Percentiles rank a stretch among this genome's conserved stretches.
phyloP scores from a whole-genome alignment of 1,140 invertebrate genomes.

The Aphelinus certus region DNA sequence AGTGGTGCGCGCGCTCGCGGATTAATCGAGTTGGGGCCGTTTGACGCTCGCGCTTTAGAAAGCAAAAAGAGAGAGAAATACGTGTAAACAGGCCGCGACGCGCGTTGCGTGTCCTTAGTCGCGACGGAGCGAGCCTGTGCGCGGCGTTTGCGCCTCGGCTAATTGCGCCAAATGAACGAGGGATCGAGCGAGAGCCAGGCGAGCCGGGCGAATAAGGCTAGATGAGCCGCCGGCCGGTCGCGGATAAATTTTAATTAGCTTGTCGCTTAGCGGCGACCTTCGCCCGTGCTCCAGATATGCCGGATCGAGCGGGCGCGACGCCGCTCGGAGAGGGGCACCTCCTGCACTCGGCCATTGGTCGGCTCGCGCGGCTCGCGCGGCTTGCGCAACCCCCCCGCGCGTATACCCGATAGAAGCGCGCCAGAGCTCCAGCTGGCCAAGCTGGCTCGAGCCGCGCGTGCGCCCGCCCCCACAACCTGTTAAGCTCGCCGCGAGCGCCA shows the following conservation, averaged over 20 bases:
- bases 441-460: neutral
- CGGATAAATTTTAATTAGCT: constrained; percentile 36
- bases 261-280: constrained; percentile 12
- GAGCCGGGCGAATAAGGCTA: constrained; percentile 21
- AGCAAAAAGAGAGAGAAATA: neutral
- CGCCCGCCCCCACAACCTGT: neutral
- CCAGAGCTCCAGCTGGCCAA: neutral
- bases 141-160: neutral
- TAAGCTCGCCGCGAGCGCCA: no score
- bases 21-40: no score
- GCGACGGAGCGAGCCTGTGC: no score
- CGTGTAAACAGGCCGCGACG: neutral
- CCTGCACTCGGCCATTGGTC: constrained; percentile 15
- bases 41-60: neutral
- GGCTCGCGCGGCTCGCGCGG: neutral
- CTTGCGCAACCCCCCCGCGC: constrained; percentile 21
- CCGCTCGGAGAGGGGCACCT: neutral
- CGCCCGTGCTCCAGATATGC: constrained; percentile 32
- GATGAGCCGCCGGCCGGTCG: constrained; percentile 6
- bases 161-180: constrained; percentile 31
- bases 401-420: constrained; percentile 7
- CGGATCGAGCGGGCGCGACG: constrained; percentile 1
- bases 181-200: neutral
- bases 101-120: neutral
- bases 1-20: no score